phyloP scores from a whole-genome alignment of 2,113 vertebrate genomes.

The Trogon melanurus region DNA sequence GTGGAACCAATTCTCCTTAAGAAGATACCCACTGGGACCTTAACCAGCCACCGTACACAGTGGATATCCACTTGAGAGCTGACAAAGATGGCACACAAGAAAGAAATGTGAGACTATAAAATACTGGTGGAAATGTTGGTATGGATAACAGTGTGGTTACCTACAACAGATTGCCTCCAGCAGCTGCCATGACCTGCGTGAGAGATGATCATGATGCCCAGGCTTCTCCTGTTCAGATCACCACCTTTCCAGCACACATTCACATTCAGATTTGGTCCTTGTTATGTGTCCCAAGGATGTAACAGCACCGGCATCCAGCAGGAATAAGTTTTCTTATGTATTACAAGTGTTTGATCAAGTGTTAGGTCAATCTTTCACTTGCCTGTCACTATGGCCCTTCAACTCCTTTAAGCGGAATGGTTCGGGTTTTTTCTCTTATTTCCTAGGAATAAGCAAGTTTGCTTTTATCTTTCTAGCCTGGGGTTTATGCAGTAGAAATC shows the following conservation, averaged over 20 bases:
- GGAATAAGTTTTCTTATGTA: background rate
- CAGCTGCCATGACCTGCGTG: background rate
- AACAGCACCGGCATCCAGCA: background rate
- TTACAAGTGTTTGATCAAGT: slow-evolving; percentile 34
- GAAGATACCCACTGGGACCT: background rate
- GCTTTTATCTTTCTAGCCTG: background rate
- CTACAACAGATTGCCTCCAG: background rate
- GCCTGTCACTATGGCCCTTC: background rate
- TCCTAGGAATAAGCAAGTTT: slow-evolving; percentile 1
- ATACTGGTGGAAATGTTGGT: background rate
- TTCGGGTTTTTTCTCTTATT: background rate
- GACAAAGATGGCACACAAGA: background rate
- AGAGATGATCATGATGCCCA: background rate
- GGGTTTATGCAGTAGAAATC: background rate
- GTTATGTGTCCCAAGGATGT: background rate
- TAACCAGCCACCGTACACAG: background rate
- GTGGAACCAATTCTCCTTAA: background rate
- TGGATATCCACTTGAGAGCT: background rate
- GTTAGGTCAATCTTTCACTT: background rate
- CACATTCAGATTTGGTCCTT: background rate
- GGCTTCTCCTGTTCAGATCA: background rate
- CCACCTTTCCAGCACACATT: background rate
- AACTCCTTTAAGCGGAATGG: slow-evolving; percentile 3
- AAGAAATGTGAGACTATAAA: background rate
- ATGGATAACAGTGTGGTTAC: background rate